phyloP scores from a whole-genome alignment of 2,113 vertebrate genomes.

The Circaetus gallicus region DNA sequence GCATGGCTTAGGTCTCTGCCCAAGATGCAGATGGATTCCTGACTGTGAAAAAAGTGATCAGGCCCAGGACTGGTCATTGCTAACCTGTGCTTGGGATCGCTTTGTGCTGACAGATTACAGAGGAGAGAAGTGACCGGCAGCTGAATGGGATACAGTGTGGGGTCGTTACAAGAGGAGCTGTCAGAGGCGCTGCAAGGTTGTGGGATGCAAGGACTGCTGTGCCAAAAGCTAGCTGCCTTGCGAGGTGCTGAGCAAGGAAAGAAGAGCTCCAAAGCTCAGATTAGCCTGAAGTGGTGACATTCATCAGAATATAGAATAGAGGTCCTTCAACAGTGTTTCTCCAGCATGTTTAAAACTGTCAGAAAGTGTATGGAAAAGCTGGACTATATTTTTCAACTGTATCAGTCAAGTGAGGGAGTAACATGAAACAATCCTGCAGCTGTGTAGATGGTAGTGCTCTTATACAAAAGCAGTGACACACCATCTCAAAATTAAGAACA shows the following conservation, averaged over 20 bases:
- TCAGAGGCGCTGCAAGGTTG: not conserved
- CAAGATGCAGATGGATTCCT: not conserved
- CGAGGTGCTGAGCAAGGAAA: not conserved
- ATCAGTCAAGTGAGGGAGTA: not conserved
- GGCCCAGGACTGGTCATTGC: not conserved
- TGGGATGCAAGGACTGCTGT: not conserved
- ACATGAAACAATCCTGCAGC: not conserved
- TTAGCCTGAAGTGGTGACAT: not conserved
- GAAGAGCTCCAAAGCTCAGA: not conserved
- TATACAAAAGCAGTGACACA: not conserved
- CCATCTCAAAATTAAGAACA: not conserved
- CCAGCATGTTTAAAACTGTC: not conserved
- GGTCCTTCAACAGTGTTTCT: not conserved
- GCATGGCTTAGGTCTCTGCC: not conserved
- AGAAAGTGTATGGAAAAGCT: not conserved
- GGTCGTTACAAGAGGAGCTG: not conserved
- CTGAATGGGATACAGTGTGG: not conserved
- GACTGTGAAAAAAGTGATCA: not conserved
- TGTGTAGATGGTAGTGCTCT: not conserved
- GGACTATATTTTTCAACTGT: not conserved
- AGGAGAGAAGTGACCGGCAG: not conserved
- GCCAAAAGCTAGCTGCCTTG: not conserved
- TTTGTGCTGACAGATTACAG: not conserved
- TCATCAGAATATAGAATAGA: not conserved
- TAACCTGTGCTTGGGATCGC: not conserved